Conservation (phyloP, 2,888 invertebrate species). For the Lobophora halterata region DNA sequence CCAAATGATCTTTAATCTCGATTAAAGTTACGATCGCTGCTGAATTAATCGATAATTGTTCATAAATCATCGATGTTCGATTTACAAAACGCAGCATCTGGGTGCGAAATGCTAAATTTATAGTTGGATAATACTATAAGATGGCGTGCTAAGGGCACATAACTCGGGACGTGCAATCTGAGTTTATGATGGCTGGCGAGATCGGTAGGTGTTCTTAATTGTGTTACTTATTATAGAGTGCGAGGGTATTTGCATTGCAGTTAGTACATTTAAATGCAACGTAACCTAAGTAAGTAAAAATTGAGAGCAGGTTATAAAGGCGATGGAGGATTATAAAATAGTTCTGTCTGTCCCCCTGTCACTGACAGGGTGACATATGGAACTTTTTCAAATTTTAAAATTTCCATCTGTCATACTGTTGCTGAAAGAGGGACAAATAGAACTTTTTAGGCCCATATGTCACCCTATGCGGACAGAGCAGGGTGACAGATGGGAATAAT, state of each 20-base stretch:
- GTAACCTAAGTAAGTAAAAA: no score
- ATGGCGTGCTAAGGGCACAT: constrained; percentile 72
- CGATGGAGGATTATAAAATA: no score
- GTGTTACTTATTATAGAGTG: constrained; percentile 52
- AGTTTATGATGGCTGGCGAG: constrained; percentile 64
- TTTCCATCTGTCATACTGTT: no score
- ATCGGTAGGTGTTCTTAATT: constrained; percentile 52
- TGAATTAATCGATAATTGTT: constrained; percentile 81
- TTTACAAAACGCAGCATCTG: constrained; percentile 75
- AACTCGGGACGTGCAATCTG: constrained; percentile 64
- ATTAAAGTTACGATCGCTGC: constrained; percentile 77
- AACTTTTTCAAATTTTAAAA: no score
- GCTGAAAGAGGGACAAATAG: no score
- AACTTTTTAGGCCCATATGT: no score
- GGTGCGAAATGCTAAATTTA: constrained; percentile 78
- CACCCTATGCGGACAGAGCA: no score
- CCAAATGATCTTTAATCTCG: constrained; percentile 68
- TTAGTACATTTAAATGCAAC: no score
- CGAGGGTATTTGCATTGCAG: constrained; percentile 27
- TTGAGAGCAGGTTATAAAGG: no score
- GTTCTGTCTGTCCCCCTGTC: no score
- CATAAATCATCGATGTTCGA: constrained; percentile 79
- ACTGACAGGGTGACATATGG: no score
- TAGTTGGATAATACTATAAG: constrained; percentile 59
- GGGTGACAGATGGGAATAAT: no score